Conservation (phyloP, 2,888 invertebrate genomes). For the Leptura quadrifasciata region DNA sequence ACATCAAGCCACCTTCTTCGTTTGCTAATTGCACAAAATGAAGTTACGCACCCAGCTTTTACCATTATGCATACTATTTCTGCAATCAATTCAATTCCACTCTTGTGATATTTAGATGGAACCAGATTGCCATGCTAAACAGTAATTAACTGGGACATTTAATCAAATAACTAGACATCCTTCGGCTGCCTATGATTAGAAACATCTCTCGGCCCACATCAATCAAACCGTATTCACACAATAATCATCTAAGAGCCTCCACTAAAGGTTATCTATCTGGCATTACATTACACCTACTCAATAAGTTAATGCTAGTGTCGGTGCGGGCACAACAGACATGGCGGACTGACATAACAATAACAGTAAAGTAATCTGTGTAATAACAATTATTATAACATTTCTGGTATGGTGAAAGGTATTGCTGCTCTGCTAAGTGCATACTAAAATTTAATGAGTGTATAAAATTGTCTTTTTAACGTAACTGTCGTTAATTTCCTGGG, state of each 20-base stretch:
- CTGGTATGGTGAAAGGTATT: slow-evolving; percentile 28
- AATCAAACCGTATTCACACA: slow-evolving; percentile 8
- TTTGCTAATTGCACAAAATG: too few species aligned
- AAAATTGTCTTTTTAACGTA: neutral
- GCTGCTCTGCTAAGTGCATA: neutral
- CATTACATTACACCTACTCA: slow-evolving; percentile 19
- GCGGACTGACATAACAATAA: slow-evolving; percentile 9
- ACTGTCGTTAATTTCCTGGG: neutral
- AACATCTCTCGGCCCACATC: neutral
- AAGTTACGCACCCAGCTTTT: too few species aligned
- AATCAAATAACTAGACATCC: neutral
- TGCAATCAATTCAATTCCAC: too few species aligned
- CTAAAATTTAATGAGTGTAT: slow-evolving; percentile 10
- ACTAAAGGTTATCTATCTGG: slow-evolving; percentile 4
- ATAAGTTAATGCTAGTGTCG: slow-evolving; percentile 12
- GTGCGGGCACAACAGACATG: neutral
- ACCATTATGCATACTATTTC: too few species aligned
- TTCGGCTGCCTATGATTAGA: slow-evolving; percentile 1
- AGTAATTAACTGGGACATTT: slow-evolving; percentile 6
- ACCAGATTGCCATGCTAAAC: slow-evolving; percentile 3
- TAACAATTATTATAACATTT: slow-evolving; percentile 15
- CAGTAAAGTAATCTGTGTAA: slow-evolving; percentile 4
- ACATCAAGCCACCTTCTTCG: too few species aligned
- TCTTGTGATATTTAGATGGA: neutral
- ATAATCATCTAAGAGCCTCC: slow-evolving; percentile 17